Conservation (phyloP, 2,797 vertebrate species). For the Furcifer pardalis region DNA sequence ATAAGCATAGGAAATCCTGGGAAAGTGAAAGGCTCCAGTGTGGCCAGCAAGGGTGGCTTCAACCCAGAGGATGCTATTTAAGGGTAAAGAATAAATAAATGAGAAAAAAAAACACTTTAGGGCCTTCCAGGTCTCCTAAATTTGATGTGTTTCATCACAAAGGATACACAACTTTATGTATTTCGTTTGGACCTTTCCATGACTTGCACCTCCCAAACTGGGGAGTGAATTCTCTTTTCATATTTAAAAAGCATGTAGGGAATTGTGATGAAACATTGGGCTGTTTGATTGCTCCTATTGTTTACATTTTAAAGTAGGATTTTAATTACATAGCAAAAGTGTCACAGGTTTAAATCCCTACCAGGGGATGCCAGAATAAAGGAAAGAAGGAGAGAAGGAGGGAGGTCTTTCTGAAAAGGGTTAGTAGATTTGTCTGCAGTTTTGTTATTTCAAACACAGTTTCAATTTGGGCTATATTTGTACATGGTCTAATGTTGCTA, state of each 20-base stretch:
- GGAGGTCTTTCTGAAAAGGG: background rate
- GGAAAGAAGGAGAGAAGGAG: background rate
- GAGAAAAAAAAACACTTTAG: no score
- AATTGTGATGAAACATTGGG: background rate
- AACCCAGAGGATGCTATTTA: no score
- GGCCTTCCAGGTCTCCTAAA: no score
- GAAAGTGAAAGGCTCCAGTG: no score
- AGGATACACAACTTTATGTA: no score
- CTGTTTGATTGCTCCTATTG: conserved; percentile 38
- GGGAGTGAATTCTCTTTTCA: conserved; percentile 61
- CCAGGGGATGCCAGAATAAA: background rate
- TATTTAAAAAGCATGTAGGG: background rate
- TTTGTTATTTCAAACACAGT: background rate
- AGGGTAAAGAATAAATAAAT: no score
- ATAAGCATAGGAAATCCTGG: no score
- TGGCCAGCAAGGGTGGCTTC: no score
- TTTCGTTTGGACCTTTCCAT: conserved; percentile 18
- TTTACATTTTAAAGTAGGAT: background rate
- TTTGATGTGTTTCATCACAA: background rate
- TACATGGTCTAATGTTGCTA: background rate
- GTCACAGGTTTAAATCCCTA: background rate
- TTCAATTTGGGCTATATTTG: background rate
- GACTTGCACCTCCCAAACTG: conserved; percentile 19
- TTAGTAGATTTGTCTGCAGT: background rate
- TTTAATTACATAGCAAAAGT: conserved; percentile 25